phyloP scores from a whole-genome alignment of 2,888 invertebrate genomes.

The Loripinus fragilis region DNA sequence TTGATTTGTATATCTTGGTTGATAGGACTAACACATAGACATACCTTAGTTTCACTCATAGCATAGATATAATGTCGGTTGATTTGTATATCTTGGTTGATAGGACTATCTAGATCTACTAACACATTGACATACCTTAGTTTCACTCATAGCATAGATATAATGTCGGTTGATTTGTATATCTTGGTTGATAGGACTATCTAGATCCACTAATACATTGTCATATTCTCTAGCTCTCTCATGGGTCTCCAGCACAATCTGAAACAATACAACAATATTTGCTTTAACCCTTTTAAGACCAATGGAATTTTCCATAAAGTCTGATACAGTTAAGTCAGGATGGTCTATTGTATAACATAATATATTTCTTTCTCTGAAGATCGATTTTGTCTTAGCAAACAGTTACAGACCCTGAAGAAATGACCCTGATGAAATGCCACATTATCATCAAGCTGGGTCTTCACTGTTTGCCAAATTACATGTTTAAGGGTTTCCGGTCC shows the following conservation, averaged over 20 bases:
- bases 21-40: slow-evolving; percentile 70
- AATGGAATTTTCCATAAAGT: no score
- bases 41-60: slow-evolving; percentile 74
- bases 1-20: slow-evolving; percentile 69
- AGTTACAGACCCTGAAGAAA: no score
- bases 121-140: no score
- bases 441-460: no score
- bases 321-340: no score
- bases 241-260: slow-evolving; percentile 94
- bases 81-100: slow-evolving; percentile 71
- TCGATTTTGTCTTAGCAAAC: no score
- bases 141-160: slow-evolving; percentile 73
- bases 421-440: no score
- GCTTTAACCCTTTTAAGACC: no score
- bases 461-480: no score
- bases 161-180: slow-evolving; percentile 64
- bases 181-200: slow-evolving; percentile 70
- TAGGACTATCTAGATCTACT: slow-evolving; percentile 68
- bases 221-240: slow-evolving; percentile 88
- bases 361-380: no score
- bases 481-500: no score
- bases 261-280: slow-evolving; percentile 75
- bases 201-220: slow-evolving; percentile 64
- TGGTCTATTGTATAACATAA: no score
- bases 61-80: slow-evolving; percentile 68